Evolutionary conservation across 2,888 invertebrate genomes (phyloP), one percentile per base, ranked within the genome.

Genomic region (Perizoma affinitatum): DNA sequence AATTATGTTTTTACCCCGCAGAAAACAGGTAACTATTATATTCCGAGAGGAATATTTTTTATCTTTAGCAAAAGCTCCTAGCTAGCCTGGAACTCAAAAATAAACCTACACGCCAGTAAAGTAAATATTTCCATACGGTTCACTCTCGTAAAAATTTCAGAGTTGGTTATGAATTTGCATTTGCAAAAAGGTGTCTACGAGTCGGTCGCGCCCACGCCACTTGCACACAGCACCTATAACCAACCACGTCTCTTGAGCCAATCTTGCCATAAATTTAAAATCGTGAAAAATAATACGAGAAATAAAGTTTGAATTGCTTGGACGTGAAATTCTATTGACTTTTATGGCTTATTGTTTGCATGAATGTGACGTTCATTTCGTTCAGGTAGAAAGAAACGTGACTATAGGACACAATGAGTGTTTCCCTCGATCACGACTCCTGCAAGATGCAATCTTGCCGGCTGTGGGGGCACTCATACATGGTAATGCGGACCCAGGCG

Each of bases 351-450:
- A 76, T 78, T 87, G 86, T 86, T 87, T 83, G 84, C 86, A 81
- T 85, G 71, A 74, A 74, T 76, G 81, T 62, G 58, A 63, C 65
- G 54, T 77, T 78, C 69, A 71, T 79, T 72, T 80, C 72, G 73
- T 78, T 74, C 77, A 78, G 77, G 79, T 77, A 82, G 76, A 84
- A 88, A 89, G 76, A 84, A 88, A 89, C 89, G 88, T 90, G 88
- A 87, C 87, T 75, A 73, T 71, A 70, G 74, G 79, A 71, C 74
- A 76, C 78, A 80, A 75, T 75, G 76, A 74, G 75, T 75, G 78
- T 84, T 84, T 81, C 76, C 79, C 72, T 78, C 76, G 80, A 84
- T 88, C 88, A 88, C 88, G 88, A 90, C 78, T 67, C 71, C 74
- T 68, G 77, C 80, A 82, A 63, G 69, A 87, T 86, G 80, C 75